These are phyloP conservation scores for Coenobita brevimanus DNA, from an alignment of 1,140 invertebrate species.

Conservation along the genomic window DNA sequence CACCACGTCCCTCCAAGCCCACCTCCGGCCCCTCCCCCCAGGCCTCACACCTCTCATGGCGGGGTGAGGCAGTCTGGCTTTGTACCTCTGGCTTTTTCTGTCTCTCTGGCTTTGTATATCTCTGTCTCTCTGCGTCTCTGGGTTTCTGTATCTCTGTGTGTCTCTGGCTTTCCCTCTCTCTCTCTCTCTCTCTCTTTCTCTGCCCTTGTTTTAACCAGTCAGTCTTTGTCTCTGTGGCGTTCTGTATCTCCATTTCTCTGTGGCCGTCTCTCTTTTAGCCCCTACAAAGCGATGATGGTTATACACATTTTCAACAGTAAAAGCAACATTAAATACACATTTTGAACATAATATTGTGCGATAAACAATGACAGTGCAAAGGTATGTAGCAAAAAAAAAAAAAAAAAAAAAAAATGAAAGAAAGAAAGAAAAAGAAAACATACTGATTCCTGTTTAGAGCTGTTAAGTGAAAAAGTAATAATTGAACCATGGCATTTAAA, in stretches of 20 bases:
- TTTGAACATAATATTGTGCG: too few species aligned
- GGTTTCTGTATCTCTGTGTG: not conserved
- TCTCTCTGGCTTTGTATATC: not conserved
- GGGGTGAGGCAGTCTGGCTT: not conserved
- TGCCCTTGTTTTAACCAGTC: not conserved
- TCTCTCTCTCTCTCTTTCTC: not conserved
- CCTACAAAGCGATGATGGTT: too few species aligned
- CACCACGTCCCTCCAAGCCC: slow-evolving; percentile 24
- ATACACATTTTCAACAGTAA: too few species aligned
- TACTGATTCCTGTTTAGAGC: too few species aligned
- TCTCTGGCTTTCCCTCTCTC: not conserved
- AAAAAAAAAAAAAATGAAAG: too few species aligned
- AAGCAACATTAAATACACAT: too few species aligned
- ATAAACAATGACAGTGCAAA: too few species aligned
- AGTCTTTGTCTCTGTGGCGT: not conserved
- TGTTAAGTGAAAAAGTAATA: too few species aligned
- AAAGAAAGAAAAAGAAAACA: too few species aligned
- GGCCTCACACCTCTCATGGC: slow-evolving; percentile 34
- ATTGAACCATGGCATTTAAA: too few species aligned
- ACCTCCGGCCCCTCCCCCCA: slow-evolving; percentile 24
- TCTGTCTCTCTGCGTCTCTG: not conserved
- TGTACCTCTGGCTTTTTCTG: not conserved
- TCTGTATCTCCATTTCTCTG: not conserved
- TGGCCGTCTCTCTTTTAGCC: not conserved
- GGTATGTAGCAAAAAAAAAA: too few species aligned